Conservation (phyloP, 2,888 invertebrate genomes). For the Ametastegia equiseti region DNA sequence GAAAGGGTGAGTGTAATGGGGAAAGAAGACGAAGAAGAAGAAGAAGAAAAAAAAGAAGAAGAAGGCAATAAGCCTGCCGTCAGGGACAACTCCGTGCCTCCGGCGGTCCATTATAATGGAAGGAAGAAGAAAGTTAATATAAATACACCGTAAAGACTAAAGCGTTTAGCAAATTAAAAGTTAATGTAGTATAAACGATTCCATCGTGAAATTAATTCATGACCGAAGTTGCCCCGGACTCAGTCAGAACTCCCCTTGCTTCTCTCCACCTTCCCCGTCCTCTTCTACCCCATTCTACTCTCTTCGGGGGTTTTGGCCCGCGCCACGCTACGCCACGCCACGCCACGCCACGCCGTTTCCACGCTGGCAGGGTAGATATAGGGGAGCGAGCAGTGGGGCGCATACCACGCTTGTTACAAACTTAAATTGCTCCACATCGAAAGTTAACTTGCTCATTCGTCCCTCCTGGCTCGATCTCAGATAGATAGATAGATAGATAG, state of each 20-base stretch:
- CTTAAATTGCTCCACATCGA: slow-evolving; percentile 68
- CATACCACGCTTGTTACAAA: slow-evolving; percentile 65
- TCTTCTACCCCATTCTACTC: neutral
- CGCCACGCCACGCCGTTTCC: slow-evolving; percentile 12
- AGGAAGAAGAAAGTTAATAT: slow-evolving; percentile 59
- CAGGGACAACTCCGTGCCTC: slow-evolving; percentile 58
- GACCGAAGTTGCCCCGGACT: slow-evolving; percentile 58
- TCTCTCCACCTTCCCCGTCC: slow-evolving; percentile 35
- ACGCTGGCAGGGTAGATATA: neutral
- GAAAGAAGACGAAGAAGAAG: neutral
- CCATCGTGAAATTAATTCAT: slow-evolving; percentile 65
- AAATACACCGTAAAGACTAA: slow-evolving; percentile 55
- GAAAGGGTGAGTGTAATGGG: neutral
- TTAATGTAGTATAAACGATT: slow-evolving; percentile 65
- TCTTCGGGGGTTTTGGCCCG: slow-evolving; percentile 19
- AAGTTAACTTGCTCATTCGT: slow-evolving; percentile 66
- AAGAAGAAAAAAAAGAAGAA: slow-evolving; percentile 15
- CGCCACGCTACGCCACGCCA: slow-evolving; percentile 20
- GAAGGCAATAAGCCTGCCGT: slow-evolving; percentile 58
- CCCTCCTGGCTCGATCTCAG: slow-evolving; percentile 50
- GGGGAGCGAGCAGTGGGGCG: slow-evolving; percentile 49
- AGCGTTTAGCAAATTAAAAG: slow-evolving; percentile 64
- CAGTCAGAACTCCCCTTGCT: slow-evolving; percentile 55
- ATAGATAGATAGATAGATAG: neutral
- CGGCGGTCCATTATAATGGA: slow-evolving; percentile 58